phyloP scores from a whole-genome alignment of 2,113 vertebrate genomes.

The Gymnocephalus cernua region DNA sequence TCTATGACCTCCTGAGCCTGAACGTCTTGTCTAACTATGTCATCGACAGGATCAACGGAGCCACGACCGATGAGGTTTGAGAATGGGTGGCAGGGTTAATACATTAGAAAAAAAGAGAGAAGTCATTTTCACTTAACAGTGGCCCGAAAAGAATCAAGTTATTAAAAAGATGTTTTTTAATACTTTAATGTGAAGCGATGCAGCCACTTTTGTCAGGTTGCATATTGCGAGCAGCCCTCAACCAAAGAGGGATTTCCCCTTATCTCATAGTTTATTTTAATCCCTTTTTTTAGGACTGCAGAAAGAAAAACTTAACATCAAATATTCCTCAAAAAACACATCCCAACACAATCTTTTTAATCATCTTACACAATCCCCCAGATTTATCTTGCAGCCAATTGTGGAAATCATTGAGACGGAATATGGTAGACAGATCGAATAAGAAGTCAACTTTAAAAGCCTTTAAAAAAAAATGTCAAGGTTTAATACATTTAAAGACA shows the following conservation, averaged over 20 bases:
- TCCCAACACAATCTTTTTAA: too few relatives aligned
- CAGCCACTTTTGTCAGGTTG: too few relatives aligned
- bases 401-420: too few relatives aligned
- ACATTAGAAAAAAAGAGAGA: not conserved
- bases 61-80: slow-evolving; percentile 55
- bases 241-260: not conserved
- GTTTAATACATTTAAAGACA: too few relatives aligned
- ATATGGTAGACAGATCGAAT: too few relatives aligned
- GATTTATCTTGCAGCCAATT: too few relatives aligned
- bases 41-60: slow-evolving; percentile 30
- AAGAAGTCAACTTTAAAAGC: too few relatives aligned
- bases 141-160: not conserved
- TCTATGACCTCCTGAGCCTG: slow-evolving; percentile 29
- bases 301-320: not conserved
- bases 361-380: too few relatives aligned
- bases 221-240: too few relatives aligned
- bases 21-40: fast-evolving
- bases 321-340: not conserved
- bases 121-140: not conserved
- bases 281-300: not conserved
- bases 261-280: not conserved
- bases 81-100: not conserved
- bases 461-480: too few relatives aligned
- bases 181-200: not conserved
- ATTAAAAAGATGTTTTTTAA: not conserved